A percentile compares a stretch with the other conserved stretches of the same genome.
Conservation (phyloP, 2,797 vertebrate species). For the Acanthiza pusilla region DNA sequence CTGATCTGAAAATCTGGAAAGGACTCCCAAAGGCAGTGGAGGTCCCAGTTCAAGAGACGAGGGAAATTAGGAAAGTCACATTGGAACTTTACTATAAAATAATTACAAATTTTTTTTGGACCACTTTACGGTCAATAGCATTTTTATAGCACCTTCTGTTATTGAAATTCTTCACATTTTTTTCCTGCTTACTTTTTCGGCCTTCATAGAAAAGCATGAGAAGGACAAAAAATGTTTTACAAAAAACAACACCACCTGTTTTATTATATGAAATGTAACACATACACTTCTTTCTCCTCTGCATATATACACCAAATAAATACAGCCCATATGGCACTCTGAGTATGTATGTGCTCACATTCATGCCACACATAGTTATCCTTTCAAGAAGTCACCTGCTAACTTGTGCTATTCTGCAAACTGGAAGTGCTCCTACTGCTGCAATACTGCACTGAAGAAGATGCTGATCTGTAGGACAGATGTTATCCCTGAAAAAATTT, state of each 20-base stretch:
- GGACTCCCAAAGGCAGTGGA: not conserved
- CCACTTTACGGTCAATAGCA: not conserved
- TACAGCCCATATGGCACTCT: slow-evolving; percentile 52
- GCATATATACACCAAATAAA: slow-evolving; percentile 41
- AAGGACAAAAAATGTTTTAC: slow-evolving; percentile 1
- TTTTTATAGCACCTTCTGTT: slow-evolving; percentile 56
- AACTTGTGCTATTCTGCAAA: slow-evolving; percentile 3
- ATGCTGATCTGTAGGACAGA: slow-evolving; percentile 36
- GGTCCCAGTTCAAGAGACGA: not conserved
- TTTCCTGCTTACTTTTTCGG: slow-evolving; percentile 20
- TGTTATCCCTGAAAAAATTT: slow-evolving; percentile 8
- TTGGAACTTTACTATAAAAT: not conserved
- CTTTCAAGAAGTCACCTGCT: slow-evolving; percentile 51
- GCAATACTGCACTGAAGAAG: not conserved
- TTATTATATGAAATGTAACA: slow-evolving; percentile 40
- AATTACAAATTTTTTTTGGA: not conserved
- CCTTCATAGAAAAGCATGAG: not conserved
- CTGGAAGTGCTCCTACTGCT: slow-evolving; percentile 21
- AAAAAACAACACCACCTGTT: slow-evolving; percentile 56
- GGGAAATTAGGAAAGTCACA: slow-evolving; percentile 24
- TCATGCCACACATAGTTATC: slow-evolving; percentile 55
- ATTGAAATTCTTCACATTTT: slow-evolving; percentile 61
- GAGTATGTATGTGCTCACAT: slow-evolving; percentile 18
- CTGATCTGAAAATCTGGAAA: slow-evolving; percentile 38
- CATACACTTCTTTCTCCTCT: slow-evolving; percentile 10